phyloP scores from a whole-genome alignment of 2,113 vertebrate species.

The Gymnogyps californianus region DNA sequence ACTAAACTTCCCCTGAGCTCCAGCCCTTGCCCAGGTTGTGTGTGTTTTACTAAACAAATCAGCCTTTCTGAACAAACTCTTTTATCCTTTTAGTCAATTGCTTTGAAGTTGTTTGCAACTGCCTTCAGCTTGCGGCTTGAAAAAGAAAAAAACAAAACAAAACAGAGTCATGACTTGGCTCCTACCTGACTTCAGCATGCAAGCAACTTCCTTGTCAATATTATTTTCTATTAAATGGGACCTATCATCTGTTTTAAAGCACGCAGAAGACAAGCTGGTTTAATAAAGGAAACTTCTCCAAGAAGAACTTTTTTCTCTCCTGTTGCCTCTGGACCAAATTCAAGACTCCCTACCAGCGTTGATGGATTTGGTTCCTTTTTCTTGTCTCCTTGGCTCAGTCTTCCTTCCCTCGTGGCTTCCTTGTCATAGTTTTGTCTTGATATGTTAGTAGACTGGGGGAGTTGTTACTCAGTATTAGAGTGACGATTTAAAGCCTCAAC shows the following conservation, averaged over 20 bases:
- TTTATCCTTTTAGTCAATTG: background rate
- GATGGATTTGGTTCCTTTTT: background rate
- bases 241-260: background rate
- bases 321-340: background rate
- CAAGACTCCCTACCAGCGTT: background rate
- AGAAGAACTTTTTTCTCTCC: background rate
- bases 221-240: background rate
- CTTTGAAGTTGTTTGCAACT: background rate
- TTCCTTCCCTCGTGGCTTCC: background rate
- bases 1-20: background rate
- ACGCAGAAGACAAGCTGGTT: background rate
- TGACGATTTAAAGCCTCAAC: background rate
- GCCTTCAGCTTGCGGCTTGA: background rate
- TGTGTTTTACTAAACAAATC: background rate
- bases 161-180: background rate
- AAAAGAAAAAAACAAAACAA: background rate
- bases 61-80: background rate
- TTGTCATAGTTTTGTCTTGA: background rate
- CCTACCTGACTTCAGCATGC: background rate
- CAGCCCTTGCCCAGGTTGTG: background rate
- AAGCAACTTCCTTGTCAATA: background rate
- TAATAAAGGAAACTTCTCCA: background rate
- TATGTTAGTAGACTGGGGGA: background rate
- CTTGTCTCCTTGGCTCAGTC: background rate
- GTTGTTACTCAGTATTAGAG: background rate